phyloP scores from a whole-genome alignment of 1,140 invertebrate genomes.

The Cherax destructor region DNA sequence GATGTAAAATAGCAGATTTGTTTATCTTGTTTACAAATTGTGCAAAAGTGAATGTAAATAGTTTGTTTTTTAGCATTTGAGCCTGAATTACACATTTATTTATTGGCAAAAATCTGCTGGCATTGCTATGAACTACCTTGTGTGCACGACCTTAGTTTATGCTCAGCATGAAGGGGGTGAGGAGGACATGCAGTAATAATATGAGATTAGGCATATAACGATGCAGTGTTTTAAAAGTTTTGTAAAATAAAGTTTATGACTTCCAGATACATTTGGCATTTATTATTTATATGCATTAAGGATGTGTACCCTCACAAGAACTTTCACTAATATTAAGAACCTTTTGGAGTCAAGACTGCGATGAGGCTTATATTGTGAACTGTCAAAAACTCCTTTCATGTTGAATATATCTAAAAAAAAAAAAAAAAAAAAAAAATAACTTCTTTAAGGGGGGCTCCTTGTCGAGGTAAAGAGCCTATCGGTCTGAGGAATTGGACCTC shows the following conservation, averaged over 20 bases:
- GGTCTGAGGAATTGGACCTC: too few species aligned
- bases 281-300: background rate
- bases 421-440: too few species aligned
- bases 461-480: too few species aligned
- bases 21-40: background rate
- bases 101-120: background rate
- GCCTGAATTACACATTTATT: background rate
- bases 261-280: background rate
- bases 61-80: background rate
- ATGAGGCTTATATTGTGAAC: too few species aligned
- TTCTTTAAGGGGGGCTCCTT: too few species aligned
- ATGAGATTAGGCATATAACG: background rate
- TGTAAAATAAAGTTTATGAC: background rate
- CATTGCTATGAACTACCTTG: background rate
- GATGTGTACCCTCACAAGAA: background rate
- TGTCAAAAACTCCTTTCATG: too few species aligned
- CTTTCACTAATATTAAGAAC: too few species aligned
- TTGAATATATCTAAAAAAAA: too few species aligned
- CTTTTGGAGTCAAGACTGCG: too few species aligned
- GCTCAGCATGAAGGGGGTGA: background rate
- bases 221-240: background rate
- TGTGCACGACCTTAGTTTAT: background rate
- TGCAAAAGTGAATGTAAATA: background rate
- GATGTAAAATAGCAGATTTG: background rate
- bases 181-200: background rate